Evolutionary conservation across 2,888 invertebrate genomes (phyloP), one percentile per base, ranked within the genome.

Genomic region (Trisateles emortualis): DNA sequence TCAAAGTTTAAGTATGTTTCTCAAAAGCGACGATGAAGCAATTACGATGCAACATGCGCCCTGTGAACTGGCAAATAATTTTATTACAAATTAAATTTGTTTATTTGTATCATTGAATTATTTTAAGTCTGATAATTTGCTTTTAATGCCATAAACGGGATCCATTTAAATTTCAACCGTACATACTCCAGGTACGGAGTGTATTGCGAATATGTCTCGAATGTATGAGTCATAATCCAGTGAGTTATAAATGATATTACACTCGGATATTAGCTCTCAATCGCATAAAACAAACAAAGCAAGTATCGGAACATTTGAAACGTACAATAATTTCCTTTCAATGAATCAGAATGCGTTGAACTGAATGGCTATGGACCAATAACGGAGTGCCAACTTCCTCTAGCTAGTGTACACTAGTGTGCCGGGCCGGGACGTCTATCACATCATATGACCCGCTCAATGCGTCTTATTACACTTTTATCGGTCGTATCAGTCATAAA

Each of bases 401-500:
- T 74, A 76, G 72, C 81, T 74, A 76, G 72, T 74, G 81, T 76
- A 74, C 80, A 82, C 78, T 81, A 83, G 79, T 79, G 76, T 81
- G 82, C 82, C 87, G 84, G 79, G 74, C 77, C 81, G 84, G 72
- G 67, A 72, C 70, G 76, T 88, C 89, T 87, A 84, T 88, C 90
- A 88, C 86, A 84, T 79, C 79, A 85, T 84, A 90, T 86, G 91
- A 86, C 85, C 88, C 86, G 87, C 79, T 87, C 81, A 90, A 88
- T 90, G 90, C 83, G 81, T 91, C 92, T 91, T 90, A 92, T 92
- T 92, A 91, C 91, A 90, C 81, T 87, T 91, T 92, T 92, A 92
- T 92, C 87, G 90, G 84, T 86, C 89, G 90, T 92, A 92, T 92
- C 88, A 88, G 81, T 92, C 92, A 90, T 92, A 92, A 92, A 92